These are phyloP conservation scores for Hirtodrosophila trivittata DNA, from an alignment of 2,888 invertebrate species.

Conservation along the genomic window DNA sequence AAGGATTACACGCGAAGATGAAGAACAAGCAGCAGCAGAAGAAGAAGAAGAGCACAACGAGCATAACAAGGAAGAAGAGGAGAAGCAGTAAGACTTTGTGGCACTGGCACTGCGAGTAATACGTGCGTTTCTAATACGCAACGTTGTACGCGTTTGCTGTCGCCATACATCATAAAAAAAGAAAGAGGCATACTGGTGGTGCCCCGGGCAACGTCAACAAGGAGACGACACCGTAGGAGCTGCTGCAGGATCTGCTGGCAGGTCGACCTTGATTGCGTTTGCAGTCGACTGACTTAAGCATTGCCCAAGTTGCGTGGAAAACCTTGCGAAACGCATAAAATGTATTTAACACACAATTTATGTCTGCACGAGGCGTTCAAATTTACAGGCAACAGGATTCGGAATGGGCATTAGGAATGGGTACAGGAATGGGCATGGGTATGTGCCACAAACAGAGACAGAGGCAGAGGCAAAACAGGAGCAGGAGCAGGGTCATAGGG, in stretches of 20 bases:
- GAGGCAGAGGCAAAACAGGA: background rate
- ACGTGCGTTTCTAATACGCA: conserved; percentile 77
- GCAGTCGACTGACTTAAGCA: conserved; percentile 67
- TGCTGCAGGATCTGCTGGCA: background rate
- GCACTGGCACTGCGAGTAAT: conserved; percentile 32
- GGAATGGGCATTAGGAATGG: no score
- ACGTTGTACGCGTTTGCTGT: conserved; percentile 55
- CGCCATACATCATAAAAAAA: conserved; percentile 65
- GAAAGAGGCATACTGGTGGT: conserved; percentile 18
- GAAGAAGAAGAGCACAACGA: conserved; percentile 8
- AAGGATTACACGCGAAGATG: conserved; percentile 53
- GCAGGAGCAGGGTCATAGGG: background rate
- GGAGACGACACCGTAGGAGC: conserved; percentile 2
- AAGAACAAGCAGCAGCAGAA: background rate
- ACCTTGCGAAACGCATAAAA: conserved; percentile 70
- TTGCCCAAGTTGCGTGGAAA: background rate
- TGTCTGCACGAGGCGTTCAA: conserved; percentile 73
- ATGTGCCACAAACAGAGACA: background rate
- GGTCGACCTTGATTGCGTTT: conserved; percentile 72
- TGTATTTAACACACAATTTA: conserved; percentile 81
- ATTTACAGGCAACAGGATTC: conserved; percentile 70
- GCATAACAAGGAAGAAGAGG: conserved; percentile 20
- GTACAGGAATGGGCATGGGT: background rate
- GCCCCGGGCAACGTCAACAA: conserved; percentile 62
- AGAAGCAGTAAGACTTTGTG: background rate